Base-by-base conservation (phyloP, 2,888 invertebrate genomes). In the Phaedon cochleariae region DNA sequence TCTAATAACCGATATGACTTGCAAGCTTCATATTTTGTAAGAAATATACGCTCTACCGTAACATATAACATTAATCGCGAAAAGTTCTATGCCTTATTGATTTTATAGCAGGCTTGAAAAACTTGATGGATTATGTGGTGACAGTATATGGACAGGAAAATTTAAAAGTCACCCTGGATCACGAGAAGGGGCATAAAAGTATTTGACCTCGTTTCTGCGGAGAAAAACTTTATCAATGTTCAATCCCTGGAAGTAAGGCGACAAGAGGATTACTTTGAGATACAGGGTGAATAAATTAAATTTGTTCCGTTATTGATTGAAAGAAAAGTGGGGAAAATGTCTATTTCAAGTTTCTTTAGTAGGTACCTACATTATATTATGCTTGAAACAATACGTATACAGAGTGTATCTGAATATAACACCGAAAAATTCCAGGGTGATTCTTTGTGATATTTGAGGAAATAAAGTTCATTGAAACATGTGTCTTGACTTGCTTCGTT, bases 11-110 rank as follows among this genome's bases (percentile, higher is more conserved):
- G n/a, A n/a, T n/a, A n/a, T n/a, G n/a, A n/a, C n/a, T n/a, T n/a
- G n/a, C 7, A 26, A 26, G 26, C 4, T 7, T 7, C 26, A 26
- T 7, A 26, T 26, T 26, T 7, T 7, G 26, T 5, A 26, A 26
- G 26, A 26, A 26, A 26, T 26, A 26, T 26, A n/a, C n/a, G 26
- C 26, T 26, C 26, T 26, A 26, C 12, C 41, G 41, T 41, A n/a
- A 41, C 41, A 41, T 41, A 15, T 10, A 41, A 41, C 12, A 41
- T 41, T 41, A 41, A 41, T 41, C 41, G 41, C 41, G 12, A 2
- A 41, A 41, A 41, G 41, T 41, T 41, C 41, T 6, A 41, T 41
- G 41, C 41, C 41, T 41, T 41, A 41, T 41, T 41, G 41, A 41
- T 41, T 41, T 15, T 41, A 41, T n/a, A n/a, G 41, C 15, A 41